These are phyloP conservation scores for Pagrus major DNA, from an alignment of 2,113 vertebrate genomes.

Conservation along the genomic window DNA sequence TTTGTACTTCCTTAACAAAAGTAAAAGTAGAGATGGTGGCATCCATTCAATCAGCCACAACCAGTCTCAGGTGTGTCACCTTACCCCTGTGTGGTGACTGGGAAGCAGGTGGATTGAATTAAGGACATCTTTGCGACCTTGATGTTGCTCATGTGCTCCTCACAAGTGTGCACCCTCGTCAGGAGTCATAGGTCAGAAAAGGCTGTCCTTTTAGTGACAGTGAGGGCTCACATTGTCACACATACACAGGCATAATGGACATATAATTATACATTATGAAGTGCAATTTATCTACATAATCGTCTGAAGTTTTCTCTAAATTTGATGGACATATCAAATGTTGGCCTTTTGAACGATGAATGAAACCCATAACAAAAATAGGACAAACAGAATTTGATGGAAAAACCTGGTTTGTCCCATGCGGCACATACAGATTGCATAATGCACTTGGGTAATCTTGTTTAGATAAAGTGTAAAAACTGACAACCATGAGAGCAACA, in stretches of 20 bases:
- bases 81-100: no score
- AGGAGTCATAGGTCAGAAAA: no score
- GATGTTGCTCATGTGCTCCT: no score
- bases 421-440: constrained; percentile 36
- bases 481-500: constrained; percentile 46
- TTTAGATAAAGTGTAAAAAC: constrained; percentile 70
- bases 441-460: constrained; percentile 56
- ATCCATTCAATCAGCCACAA: no score
- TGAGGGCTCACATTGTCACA: no score
- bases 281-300: neutral
- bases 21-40: no score
- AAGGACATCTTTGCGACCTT: no score
- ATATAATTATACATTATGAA: neutral
- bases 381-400: constrained; percentile 21
- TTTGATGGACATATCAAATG: constrained; percentile 16
- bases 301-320: neutral
- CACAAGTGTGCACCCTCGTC: no score
- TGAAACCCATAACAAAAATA: neutral
- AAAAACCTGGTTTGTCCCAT: constrained; percentile 36
- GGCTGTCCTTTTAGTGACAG: no score
- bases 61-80: no score
- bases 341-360: neutral
- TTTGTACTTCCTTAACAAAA: no score
- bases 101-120: no score
- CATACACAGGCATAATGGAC: neutral